A percentile compares a stretch with the other conserved stretches of the same genome.
These are phyloP conservation scores for Apotomis turbidana DNA, from an alignment of 2,888 invertebrate genomes.

Conservation along the genomic window DNA sequence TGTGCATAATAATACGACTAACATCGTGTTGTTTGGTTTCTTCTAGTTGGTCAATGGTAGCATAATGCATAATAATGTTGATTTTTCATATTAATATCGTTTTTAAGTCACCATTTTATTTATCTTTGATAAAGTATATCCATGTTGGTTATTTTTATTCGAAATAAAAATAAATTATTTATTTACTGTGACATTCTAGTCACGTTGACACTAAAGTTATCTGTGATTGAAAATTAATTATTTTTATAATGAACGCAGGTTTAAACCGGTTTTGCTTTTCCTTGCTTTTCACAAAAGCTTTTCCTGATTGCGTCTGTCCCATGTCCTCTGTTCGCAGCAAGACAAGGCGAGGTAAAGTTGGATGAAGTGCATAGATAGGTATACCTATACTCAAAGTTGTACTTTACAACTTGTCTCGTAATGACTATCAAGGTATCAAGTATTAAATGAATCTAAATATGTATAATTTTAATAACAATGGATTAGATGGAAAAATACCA, in stretches of 20 bases:
- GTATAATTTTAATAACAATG: too few relatives aligned
- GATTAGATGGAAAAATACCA: too few relatives aligned
- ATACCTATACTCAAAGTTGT: too few relatives aligned
- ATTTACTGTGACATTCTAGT: constrained; percentile 1
- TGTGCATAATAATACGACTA: constrained; percentile 20
- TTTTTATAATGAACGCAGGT: constrained; percentile 1
- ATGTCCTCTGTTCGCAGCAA: too few relatives aligned
- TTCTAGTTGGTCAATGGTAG: neutral
- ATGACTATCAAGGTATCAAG: too few relatives aligned
- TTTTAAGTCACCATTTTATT: neutral
- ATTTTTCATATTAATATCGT: constrained; percentile 1
- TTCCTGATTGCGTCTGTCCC: too few relatives aligned
- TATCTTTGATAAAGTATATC: neutral
- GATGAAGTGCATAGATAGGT: too few relatives aligned
- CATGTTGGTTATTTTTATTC: neutral
- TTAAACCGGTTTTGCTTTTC: neutral
- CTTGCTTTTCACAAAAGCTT: too few relatives aligned
- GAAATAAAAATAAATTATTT: neutral
- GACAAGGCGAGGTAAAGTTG: too few relatives aligned
- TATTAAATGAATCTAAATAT: too few relatives aligned
- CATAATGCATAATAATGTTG: neutral
- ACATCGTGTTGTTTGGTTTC: constrained; percentile 10
- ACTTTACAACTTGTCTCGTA: too few relatives aligned
- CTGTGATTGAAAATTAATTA: neutral
- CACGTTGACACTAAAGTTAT: neutral